Evolutionary conservation across 2,113 vertebrate species (phyloP).

Genomic region (Microcebus tavaratra): DNA sequence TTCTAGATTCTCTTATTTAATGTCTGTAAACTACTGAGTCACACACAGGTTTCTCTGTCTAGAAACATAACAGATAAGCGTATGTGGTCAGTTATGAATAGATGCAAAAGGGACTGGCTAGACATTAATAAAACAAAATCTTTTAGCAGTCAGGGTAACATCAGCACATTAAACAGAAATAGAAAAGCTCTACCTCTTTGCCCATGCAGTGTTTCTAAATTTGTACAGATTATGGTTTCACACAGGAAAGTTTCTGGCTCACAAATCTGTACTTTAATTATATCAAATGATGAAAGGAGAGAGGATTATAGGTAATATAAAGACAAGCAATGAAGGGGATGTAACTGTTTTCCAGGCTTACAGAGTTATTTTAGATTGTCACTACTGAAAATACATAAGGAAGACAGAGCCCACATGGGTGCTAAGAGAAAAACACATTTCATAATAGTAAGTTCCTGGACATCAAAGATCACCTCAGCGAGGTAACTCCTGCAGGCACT

Average conservation of each 20-base stretch:
- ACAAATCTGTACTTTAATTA: slow-evolving; percentile 15
- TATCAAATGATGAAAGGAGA: neutral
- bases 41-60: neutral
- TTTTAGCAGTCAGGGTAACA: neutral
- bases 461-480: neutral
- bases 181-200: slow-evolving; percentile 7
- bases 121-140: neutral
- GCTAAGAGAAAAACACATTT: neutral
- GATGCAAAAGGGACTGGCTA: neutral
- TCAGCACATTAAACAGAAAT: slow-evolving; percentile 13
- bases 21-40: slow-evolving; percentile 17
- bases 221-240: neutral
- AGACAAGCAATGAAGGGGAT: neutral
- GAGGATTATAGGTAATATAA: neutral
- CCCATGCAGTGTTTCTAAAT: neutral
- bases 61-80: slow-evolving; percentile 27
- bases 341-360: neutral
- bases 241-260: neutral
- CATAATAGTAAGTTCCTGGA: neutral
- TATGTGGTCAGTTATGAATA: neutral
- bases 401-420: neutral
- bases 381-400: neutral
- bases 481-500: neutral
- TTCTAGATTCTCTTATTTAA: neutral
- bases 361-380: neutral